These are phyloP conservation scores for Thereva nobilitata DNA, from an alignment of 2,888 invertebrate genomes.

Conservation along the genomic window DNA sequence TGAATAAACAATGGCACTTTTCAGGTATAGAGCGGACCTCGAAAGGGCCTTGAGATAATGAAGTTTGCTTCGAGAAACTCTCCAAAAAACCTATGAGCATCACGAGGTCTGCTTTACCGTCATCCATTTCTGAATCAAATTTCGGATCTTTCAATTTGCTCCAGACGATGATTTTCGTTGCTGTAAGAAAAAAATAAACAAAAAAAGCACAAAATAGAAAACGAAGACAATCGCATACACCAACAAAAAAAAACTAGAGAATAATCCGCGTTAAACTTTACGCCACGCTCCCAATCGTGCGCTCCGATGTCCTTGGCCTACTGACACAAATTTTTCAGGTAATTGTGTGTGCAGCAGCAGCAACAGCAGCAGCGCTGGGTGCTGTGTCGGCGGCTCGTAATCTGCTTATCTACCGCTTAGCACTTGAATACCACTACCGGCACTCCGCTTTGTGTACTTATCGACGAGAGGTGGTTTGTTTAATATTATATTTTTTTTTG, in stretches of 20 bases:
- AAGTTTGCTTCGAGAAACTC: no score
- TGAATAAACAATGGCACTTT: no score
- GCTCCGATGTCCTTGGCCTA: conserved; percentile 24
- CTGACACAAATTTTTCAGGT: conserved; percentile 23
- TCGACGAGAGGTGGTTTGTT: no score
- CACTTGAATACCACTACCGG: neutral
- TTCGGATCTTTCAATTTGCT: no score
- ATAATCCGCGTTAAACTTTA: neutral
- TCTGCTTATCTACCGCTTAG: conserved; percentile 4
- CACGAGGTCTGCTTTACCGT: no score
- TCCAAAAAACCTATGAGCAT: no score
- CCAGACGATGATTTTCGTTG: neutral
- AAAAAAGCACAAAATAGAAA: neutral
- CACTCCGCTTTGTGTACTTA: no score
- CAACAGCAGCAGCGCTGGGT: no score
- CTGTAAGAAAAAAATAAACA: neutral
- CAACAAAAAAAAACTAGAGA: neutral
- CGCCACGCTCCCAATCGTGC: conserved; percentile 9
- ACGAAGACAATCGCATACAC: neutral
- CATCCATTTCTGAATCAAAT: no score
- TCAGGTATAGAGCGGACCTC: no score
- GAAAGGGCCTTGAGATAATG: no score
- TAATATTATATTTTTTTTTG: no score
- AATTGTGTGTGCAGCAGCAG: neutral
- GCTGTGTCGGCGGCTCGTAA: conserved; percentile 2